These are phyloP conservation scores for Theonella swinhoei DNA, from an alignment of 37 sponge, comb jelly and placozoan genomes.

Conservation along the genomic window DNA sequence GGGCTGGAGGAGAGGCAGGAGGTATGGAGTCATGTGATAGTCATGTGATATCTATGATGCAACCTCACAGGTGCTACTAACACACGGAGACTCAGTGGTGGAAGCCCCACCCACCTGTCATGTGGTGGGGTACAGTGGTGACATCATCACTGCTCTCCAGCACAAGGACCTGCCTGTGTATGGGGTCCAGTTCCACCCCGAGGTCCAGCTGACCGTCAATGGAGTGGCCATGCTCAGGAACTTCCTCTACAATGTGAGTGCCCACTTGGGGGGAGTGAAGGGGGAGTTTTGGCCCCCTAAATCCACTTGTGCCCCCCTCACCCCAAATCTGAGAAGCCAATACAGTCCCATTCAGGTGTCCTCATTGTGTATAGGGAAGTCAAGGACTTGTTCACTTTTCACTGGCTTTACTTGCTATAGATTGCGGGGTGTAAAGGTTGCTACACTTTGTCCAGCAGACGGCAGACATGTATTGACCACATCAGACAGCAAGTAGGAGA, in stretches of 20 bases:
- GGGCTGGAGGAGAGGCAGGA: constrained; percentile 55
- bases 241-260: constrained; percentile 73
- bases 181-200: constrained; percentile 96
- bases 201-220: constrained; percentile 78
- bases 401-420: constrained; percentile 24
- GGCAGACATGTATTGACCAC: constrained; percentile 65
- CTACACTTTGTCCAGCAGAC: constrained; percentile 46
- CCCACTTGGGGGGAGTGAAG: too few relatives aligned
- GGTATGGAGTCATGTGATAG: too few relatives aligned
- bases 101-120: constrained; percentile 13
- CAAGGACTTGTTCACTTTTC: too few relatives aligned
- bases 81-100: constrained; percentile 86
- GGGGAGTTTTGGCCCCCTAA: too few relatives aligned
- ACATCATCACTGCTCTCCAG: constrained; percentile 60
- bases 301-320: too few relatives aligned
- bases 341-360: too few relatives aligned
- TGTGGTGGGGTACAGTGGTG: constrained; percentile 50
- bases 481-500: constrained; percentile 67
- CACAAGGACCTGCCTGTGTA: constrained; percentile 59
- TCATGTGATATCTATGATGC: too few relatives aligned
- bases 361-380: too few relatives aligned
- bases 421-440: constrained; percentile 47
- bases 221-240: constrained; percentile 74
- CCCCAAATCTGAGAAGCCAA: too few relatives aligned
- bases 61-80: constrained; percentile 64